These are phyloP conservation scores for Natrix natrix DNA, from an alignment of 2,797 vertebrate species.

Conservation along the genomic window DNA sequence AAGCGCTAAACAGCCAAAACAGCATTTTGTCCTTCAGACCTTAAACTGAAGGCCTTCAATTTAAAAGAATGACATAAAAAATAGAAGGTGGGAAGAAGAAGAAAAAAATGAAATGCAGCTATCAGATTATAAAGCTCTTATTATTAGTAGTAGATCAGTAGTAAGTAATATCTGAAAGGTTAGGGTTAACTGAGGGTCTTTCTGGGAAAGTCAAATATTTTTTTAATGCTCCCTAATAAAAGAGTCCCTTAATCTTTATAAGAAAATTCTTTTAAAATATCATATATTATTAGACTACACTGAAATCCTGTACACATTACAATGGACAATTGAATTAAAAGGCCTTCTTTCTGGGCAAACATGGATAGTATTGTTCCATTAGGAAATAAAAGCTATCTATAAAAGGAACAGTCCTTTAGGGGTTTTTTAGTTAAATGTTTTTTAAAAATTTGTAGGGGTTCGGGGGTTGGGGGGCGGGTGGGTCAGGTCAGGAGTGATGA, in stretches of 20 bases:
- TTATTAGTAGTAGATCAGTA: background rate
- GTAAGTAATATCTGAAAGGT: background rate
- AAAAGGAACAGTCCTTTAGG: constrained; percentile 35
- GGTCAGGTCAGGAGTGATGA: no score
- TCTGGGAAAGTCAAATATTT: background rate
- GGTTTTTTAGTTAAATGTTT: no score
- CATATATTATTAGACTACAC: constrained; percentile 5
- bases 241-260: background rate
- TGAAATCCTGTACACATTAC: background rate
- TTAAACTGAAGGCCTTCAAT: background rate
- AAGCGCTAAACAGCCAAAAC: background rate
- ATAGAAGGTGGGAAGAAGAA: background rate
- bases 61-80: background rate
- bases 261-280: background rate
- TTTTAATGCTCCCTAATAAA: background rate
- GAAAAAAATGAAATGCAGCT: background rate
- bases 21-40: background rate
- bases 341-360: background rate
- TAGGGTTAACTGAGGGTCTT: background rate
- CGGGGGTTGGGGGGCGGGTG: no score
- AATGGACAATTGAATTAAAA: background rate
- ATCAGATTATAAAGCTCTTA: background rate
- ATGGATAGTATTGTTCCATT: background rate
- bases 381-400: constrained; percentile 38
- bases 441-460: no score